Evolutionary conservation across 2,113 vertebrate genomes (phyloP), one percentile per base, ranked within the genome.

Genomic region (Tupaia chinensis): DNA sequence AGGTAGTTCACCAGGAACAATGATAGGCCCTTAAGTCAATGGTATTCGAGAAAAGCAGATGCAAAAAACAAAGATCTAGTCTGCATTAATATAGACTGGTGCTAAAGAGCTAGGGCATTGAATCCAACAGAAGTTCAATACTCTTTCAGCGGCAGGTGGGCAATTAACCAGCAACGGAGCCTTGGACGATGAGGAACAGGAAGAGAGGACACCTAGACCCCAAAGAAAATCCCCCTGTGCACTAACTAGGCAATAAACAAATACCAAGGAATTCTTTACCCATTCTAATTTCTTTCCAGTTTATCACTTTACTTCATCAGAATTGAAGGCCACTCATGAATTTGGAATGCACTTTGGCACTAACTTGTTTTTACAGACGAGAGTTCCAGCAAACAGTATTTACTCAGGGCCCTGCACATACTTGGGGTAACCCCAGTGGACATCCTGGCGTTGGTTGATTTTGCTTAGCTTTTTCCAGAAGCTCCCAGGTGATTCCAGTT

Each of bases 71-170:
- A 44, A 60, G 44, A 17, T 9, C 22, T 17, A 27, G 15, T 60
- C 60, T 44, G 44, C 44, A n/a, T 61, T 66, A 54, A 8, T 72
- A 20, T 65, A 81, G 20, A 70, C 69, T 7, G 11, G 1, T 65
- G 34, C 22, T 12, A 34, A 44, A 70, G 74, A 81, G 70, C 20
- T 17, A 9, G 1, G 29, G 66, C 32, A 6, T 3, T 34, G 65
- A 6, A 12, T 44, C 44, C 44, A 44, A 5, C 44, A 44, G 44
- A 44, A 44, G 44, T 44, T 44, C 44, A 44, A 44, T 25, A 19
- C 9, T 61, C 32, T 27, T 44, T 12, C 0, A 10, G 53, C 2
- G 14, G 77, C 34, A 73, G 17, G 56, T 1, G 1, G 0, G 32
- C 70, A n/a, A 72, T 32, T 20, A 58, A 20, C 25, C 73, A 53